A percentile compares a stretch with the other conserved stretches of the same genome.
Conservation (phyloP, 2,888 invertebrate species). For the Tethea ocularis region DNA sequence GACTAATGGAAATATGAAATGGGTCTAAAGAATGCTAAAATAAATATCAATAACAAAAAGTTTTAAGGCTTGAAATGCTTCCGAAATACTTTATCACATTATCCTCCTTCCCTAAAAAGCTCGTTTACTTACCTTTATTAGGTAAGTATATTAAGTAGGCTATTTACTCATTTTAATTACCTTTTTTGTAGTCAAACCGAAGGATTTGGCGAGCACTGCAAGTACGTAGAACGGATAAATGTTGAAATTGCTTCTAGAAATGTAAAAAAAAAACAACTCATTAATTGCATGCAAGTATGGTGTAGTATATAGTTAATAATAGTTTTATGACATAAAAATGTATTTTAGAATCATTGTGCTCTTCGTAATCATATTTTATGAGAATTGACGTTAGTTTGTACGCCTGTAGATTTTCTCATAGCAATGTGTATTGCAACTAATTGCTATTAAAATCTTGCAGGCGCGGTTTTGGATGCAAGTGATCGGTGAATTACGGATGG, state of each 20-base stretch:
- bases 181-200: conserved; percentile 85
- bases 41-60: background rate
- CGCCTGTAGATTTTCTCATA: conserved; percentile 43
- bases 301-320: background rate
- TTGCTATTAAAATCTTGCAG: conserved; percentile 76
- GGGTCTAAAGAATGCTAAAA: background rate
- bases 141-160: too few relatives aligned
- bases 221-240: conserved; percentile 83
- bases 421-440: conserved; percentile 38
- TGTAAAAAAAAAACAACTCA: background rate
- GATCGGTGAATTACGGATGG: conserved; percentile 94
- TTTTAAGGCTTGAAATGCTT: background rate
- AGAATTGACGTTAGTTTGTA: conserved; percentile 12
- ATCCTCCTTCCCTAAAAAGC: too few relatives aligned
- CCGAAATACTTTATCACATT: background rate
- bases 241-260: conserved; percentile 8
- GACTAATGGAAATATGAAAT: background rate
- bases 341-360: background rate
- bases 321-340: background rate
- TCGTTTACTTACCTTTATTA: background rate
- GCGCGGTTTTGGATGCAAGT: conserved; percentile 98
- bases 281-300: background rate
- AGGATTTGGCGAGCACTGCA: conserved; percentile 91
- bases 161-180: conserved; percentile 8
- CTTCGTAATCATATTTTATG: background rate